phyloP scores from a whole-genome alignment of 2,113 vertebrate species.

The Colinus virginianus region DNA sequence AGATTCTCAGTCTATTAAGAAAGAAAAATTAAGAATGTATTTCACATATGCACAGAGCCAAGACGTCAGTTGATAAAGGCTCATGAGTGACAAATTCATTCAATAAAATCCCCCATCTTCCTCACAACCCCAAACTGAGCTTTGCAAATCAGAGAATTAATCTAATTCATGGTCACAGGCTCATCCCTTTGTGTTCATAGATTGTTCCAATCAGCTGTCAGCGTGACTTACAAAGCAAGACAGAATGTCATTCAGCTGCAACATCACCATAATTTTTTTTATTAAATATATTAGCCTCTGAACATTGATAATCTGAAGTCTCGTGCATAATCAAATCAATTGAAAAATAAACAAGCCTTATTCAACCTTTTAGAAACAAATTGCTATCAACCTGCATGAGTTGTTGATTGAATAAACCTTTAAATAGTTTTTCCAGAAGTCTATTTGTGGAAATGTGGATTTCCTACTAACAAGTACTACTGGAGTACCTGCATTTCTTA shows the following conservation, averaged over 20 bases:
- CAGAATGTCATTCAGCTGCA: background rate
- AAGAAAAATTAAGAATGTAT: background rate
- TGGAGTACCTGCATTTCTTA: background rate
- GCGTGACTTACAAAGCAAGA: background rate
- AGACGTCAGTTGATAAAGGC: background rate
- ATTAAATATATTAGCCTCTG: background rate
- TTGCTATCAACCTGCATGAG: background rate
- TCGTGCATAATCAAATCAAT: background rate
- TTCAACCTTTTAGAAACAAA: background rate
- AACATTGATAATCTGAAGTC: background rate
- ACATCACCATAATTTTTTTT: background rate
- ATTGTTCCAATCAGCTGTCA: background rate
- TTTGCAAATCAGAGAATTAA: background rate
- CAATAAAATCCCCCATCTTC: background rate
- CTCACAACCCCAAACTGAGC: background rate
- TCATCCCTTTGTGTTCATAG: background rate
- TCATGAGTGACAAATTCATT: background rate
- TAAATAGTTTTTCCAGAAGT: background rate
- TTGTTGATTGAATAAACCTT: background rate
- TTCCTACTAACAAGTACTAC: background rate
- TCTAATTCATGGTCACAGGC: background rate
- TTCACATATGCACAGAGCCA: background rate
- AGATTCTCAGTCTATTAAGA: background rate
- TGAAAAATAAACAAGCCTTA: background rate
- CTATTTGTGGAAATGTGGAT: fast-evolving